These are phyloP conservation scores for Lipotes vexillifer DNA, from an alignment of 2,113 vertebrate genomes.

Conservation along the genomic window DNA sequence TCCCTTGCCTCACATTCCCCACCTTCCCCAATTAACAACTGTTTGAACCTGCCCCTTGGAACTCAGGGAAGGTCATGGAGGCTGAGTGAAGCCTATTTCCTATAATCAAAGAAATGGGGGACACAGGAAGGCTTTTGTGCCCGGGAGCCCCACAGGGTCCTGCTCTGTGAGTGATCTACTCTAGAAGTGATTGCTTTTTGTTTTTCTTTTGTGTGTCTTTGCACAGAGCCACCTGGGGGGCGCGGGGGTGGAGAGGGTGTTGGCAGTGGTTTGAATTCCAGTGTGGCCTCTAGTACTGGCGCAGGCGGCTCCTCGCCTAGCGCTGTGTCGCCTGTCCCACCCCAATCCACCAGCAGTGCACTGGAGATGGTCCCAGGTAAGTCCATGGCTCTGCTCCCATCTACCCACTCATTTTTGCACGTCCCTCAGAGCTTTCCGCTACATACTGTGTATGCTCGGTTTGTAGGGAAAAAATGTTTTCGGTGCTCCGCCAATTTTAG, in stretches of 20 bases:
- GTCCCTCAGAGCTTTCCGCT: not conserved
- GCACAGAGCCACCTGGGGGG: conserved; percentile 85
- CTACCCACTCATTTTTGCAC: not conserved
- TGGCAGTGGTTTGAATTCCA: conserved; percentile 79
- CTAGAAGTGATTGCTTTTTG: not conserved
- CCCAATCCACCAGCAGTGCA: conserved; percentile 83
- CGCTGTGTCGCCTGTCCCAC: conserved; percentile 80
- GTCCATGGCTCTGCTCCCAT: conserved; percentile 23
- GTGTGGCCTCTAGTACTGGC: conserved; percentile 89
- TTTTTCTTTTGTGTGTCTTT: conserved; percentile 54
- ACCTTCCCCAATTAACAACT: not conserved
- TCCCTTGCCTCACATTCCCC: not conserved
- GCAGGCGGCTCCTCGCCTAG: conserved; percentile 90
- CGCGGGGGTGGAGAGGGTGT: conserved; percentile 73
- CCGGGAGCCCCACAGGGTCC: not conserved
- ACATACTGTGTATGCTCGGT: not conserved
- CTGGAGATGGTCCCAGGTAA: conserved; percentile 89
- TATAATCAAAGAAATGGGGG: not conserved
- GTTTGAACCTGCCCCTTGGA: not conserved
- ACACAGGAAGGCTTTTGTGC: not conserved
- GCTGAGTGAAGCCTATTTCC: not conserved
- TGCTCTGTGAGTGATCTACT: not conserved
- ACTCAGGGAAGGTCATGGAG: not conserved
- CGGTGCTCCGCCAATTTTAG: not conserved
- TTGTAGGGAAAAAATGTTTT: not conserved